phyloP scores from a whole-genome alignment of 2,888 invertebrate species.

The Habrosyne pyritoides region DNA sequence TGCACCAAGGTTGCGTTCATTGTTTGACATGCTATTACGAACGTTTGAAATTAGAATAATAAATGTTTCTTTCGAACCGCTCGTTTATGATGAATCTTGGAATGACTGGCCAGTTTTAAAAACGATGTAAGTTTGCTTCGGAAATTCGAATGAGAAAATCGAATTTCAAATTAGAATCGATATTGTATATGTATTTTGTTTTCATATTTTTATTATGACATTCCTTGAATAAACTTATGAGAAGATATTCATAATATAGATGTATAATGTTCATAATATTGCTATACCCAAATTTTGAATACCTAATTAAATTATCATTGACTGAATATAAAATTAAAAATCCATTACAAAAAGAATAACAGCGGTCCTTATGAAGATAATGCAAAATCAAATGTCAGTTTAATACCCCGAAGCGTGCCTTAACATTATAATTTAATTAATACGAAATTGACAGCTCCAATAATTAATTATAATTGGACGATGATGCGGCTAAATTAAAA shows the following conservation, averaged over 20 bases:
- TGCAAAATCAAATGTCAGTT: slow-evolving; percentile 32
- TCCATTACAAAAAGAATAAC: neutral
- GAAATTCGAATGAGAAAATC: neutral
- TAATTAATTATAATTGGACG: slow-evolving; percentile 51
- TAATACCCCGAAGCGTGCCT: slow-evolving; percentile 24
- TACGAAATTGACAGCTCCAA: slow-evolving; percentile 53
- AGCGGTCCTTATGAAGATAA: slow-evolving; percentile 3
- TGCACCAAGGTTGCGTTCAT: slow-evolving; percentile 47
- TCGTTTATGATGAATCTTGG: slow-evolving; percentile 14
- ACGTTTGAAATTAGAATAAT: slow-evolving; percentile 47
- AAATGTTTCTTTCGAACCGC: slow-evolving; percentile 35
- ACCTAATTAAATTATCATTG: neutral
- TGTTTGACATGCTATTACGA: slow-evolving; percentile 67
- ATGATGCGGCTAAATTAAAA: slow-evolving; percentile 33
- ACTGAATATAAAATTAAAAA: slow-evolving; percentile 19
- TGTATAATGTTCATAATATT: no score
- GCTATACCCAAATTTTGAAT: no score
- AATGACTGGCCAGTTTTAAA: slow-evolving; percentile 10
- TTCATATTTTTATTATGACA: no score
- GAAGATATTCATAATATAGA: no score
- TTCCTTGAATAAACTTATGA: no score
- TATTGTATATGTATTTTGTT: no score
- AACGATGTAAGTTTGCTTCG: neutral
- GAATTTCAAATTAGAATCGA: no score
- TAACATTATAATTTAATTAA: slow-evolving; percentile 52